Evolutionary conservation across 2,113 vertebrate species (phyloP).

Genomic region (Hassar affinis): DNA sequence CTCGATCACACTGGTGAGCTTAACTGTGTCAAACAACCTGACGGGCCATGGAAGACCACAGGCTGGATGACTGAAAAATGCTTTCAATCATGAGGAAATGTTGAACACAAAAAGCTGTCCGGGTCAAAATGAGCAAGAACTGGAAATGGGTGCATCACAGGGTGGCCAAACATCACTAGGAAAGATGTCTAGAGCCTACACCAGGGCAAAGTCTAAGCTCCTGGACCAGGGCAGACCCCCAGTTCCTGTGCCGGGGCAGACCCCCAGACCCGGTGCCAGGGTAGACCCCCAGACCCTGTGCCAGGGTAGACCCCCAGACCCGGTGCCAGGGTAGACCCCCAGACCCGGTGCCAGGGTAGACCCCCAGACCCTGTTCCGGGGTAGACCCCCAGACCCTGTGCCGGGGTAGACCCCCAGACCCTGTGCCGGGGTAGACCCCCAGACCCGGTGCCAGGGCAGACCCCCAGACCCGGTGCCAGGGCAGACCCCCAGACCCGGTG

Average conservation of each 20-base stretch:
- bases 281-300: background rate
- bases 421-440: background rate
- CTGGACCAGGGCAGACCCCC: background rate
- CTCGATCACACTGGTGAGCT: background rate
- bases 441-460: background rate
- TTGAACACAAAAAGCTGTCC: background rate
- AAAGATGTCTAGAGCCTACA: background rate
- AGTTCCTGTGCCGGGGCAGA: background rate
- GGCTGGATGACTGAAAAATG: background rate
- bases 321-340: background rate
- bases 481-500: background rate
- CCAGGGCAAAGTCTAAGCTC: background rate
- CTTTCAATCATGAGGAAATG: slow-evolving; percentile 1
- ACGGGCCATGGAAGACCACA: background rate
- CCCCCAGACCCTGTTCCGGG: background rate
- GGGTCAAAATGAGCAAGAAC: background rate
- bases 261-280: background rate
- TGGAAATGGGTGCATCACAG: background rate
- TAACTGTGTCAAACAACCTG: slow-evolving; percentile 11
- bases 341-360: background rate
- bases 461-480: background rate
- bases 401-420: background rate
- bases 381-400: background rate
- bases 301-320: background rate
- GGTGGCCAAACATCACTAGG: background rate